These are phyloP conservation scores for Drosophila bifasciata DNA, from an alignment of 1,140 invertebrate genomes.

Conservation along the genomic window DNA sequence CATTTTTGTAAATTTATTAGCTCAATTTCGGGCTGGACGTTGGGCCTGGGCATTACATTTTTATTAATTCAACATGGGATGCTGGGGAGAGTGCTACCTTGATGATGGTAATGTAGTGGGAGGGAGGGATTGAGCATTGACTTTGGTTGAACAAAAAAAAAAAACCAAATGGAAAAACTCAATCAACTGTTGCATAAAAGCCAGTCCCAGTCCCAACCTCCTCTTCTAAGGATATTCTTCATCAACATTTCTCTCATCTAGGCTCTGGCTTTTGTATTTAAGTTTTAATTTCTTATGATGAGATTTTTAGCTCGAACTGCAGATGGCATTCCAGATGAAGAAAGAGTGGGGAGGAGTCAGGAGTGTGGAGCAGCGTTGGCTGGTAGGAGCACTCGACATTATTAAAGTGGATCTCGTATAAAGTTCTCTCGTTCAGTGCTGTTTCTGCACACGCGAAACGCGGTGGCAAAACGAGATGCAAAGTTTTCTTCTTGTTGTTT, in stretches of 20 bases:
- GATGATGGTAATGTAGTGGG: slow-evolving; percentile 10
- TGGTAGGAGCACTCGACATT: slow-evolving; percentile 75
- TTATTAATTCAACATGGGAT: slow-evolving; percentile 73
- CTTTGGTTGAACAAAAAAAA: slow-evolving; percentile 6
- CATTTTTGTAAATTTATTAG: slow-evolving; percentile 80
- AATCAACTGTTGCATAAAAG: slow-evolving; percentile 64
- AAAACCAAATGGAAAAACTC: slow-evolving; percentile 61
- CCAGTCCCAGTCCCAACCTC: too few relatives aligned
- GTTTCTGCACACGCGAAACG: slow-evolving; percentile 13
- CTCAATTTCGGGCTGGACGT: slow-evolving; percentile 56
- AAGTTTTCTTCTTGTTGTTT: slow-evolving; percentile 39
- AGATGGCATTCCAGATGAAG: too few relatives aligned
- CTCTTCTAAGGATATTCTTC: background rate
- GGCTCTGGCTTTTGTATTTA: slow-evolving; percentile 59
- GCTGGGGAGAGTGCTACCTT: slow-evolving; percentile 32
- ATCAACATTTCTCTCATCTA: slow-evolving; percentile 5
- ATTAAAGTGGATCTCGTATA: slow-evolving; percentile 77
- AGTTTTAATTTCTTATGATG: slow-evolving; percentile 79
- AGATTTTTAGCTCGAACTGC: slow-evolving; percentile 34
- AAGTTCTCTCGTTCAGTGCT: slow-evolving; percentile 59
- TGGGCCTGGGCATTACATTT: slow-evolving; percentile 63
- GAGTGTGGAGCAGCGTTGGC: slow-evolving; percentile 13
- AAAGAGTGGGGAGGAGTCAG: background rate
- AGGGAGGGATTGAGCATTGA: slow-evolving; percentile 24
- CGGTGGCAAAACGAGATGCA: slow-evolving; percentile 36